phyloP scores from a whole-genome alignment of 2,797 vertebrate species.

The Huso huso region DNA sequence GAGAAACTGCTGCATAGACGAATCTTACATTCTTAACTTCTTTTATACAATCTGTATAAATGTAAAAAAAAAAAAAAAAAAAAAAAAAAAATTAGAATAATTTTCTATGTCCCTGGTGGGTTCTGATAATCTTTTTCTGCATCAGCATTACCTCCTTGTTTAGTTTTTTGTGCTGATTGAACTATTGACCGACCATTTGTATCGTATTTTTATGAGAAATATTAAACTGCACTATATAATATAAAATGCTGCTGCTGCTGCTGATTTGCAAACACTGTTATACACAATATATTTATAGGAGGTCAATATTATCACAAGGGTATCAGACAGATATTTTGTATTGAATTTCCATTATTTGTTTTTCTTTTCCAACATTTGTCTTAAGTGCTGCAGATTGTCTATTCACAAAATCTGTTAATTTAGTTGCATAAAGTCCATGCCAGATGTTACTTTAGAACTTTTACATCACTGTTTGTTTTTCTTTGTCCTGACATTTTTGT shows the following conservation, averaged over 20 bases:
- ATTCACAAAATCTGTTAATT: constrained; percentile 10
- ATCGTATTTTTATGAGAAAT: constrained; percentile 74
- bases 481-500: constrained; percentile 4
- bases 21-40: constrained; percentile 64
- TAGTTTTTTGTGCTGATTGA: constrained; percentile 71
- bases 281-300: constrained; percentile 41
- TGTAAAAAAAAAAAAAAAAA: constrained; percentile 65
- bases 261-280: constrained; percentile 76
- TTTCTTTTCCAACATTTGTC: constrained; percentile 52
- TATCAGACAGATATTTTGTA: constrained; percentile 23
- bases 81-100: constrained; percentile 36
- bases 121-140: constrained; percentile 80
- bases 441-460: constrained; percentile 13
- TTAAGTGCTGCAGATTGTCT: constrained; percentile 18
- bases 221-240: constrained; percentile 80
- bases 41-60: constrained; percentile 73
- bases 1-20: constrained; percentile 97
- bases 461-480: constrained; percentile 13
- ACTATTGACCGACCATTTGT: constrained; percentile 74
- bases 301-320: background rate
- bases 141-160: constrained; percentile 85
- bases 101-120: constrained; percentile 92
- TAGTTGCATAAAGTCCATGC: constrained; percentile 13
- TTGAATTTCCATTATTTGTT: constrained; percentile 21
- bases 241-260: constrained; percentile 69